Evolutionary conservation across 2,888 invertebrate genomes (phyloP).

Genomic region (Drosophila neoperkinsi): DNA sequence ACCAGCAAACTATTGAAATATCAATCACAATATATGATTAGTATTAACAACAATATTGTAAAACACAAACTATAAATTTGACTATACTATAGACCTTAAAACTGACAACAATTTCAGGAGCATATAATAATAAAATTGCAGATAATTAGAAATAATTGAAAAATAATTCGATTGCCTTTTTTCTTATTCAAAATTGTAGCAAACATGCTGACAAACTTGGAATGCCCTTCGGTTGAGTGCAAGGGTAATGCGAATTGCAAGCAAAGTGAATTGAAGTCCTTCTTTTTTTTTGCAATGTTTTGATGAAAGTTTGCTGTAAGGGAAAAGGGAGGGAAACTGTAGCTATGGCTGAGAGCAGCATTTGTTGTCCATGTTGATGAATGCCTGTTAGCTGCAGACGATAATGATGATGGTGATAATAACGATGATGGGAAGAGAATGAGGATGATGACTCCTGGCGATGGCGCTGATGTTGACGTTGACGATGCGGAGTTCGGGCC

Average conservation of each 20-base stretch:
- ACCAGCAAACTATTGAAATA: neutral
- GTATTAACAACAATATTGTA: neutral
- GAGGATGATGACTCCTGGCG: conserved; percentile 14
- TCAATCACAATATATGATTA: neutral
- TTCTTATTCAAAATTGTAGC: neutral
- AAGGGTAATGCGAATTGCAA: conserved; percentile 29
- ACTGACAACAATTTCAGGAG: neutral
- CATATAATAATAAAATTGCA: neutral
- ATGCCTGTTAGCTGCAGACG: conserved; percentile 62
- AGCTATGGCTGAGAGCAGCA: conserved; percentile 7
- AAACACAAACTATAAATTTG: neutral
- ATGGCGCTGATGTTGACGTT: conserved; percentile 28
- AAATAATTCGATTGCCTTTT: neutral
- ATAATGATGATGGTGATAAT: conserved; percentile 23
- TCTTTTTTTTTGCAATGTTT: conserved; percentile 37
- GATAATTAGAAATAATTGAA: neutral
- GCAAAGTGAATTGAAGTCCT: conserved; percentile 52
- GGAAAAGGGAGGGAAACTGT: conserved; percentile 11
- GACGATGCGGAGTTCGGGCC: conserved; percentile 29
- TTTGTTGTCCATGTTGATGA: conserved; percentile 57
- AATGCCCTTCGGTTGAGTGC: conserved; percentile 9
- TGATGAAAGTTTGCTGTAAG: conserved; percentile 21
- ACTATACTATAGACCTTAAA: neutral
- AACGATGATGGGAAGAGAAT: conserved; percentile 15
- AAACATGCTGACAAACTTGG: neutral